Conservation (phyloP, 35 echinoderm and acorn worm genomes). For the Amphiura filiformis region DNA sequence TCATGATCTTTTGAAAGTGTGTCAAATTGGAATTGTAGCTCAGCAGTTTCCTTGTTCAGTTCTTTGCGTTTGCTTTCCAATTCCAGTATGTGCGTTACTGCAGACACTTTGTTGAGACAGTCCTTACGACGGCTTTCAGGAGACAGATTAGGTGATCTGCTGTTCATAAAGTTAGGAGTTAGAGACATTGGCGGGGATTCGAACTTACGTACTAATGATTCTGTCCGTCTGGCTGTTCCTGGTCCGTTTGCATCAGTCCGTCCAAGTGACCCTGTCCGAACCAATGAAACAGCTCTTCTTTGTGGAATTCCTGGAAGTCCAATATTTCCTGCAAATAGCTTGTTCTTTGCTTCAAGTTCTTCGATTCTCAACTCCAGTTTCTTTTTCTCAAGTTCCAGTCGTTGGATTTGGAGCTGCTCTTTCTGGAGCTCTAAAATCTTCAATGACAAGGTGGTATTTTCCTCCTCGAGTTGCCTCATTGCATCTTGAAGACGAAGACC, state of each 20-base stretch:
- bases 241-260: constrained; percentile 8
- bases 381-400: constrained; percentile 77
- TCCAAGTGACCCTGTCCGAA: constrained; percentile 69
- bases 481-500: constrained; percentile 72
- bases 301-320: no score
- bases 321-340: constrained; percentile 13
- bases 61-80: constrained; percentile 56
- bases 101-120: constrained; percentile 7
- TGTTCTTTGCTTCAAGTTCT: constrained; percentile 69
- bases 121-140: constrained; percentile 20
- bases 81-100: constrained; percentile 20
- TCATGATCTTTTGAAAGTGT: constrained; percentile 66
- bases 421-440: constrained; percentile 79
- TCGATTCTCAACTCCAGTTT: constrained; percentile 84
- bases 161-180: neutral
- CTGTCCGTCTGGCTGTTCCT: constrained; percentile 4
- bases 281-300: constrained; percentile 41
- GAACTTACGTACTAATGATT: neutral
- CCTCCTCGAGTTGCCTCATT: constrained; percentile 66
- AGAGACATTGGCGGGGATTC: neutral
- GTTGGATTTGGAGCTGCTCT: constrained; percentile 83
- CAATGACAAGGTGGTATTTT: constrained; percentile 73
- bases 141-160: constrained; percentile 9
- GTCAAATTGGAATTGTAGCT: constrained; percentile 77
- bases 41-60: constrained; percentile 66